phyloP scores from a whole-genome alignment of 2,888 invertebrate genomes.

The Pollenia labialis region DNA sequence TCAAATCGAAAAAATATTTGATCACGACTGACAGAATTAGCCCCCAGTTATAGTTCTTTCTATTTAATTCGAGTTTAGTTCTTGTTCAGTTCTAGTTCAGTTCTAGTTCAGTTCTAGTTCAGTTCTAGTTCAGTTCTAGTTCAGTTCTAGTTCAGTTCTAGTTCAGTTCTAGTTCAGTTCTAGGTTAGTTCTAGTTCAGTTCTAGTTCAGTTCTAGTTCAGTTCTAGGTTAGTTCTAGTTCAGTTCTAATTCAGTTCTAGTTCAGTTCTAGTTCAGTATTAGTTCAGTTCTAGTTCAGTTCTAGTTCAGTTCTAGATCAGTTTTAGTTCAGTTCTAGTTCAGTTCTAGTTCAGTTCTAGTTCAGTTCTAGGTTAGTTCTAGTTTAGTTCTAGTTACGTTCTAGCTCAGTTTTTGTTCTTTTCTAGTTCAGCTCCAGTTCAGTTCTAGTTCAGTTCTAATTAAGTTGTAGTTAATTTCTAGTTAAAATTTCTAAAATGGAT shows the following conservation, averaged over 20 bases:
- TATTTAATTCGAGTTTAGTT: too few relatives aligned
- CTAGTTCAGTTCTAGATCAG: too few relatives aligned
- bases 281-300: neutral
- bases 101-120: neutral
- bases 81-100: neutral
- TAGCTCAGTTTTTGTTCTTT: neutral
- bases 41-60: too few relatives aligned
- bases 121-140: neutral
- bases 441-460: neutral
- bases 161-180: too few relatives aligned
- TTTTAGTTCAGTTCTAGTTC: conserved; percentile 28
- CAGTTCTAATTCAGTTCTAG: neutral
- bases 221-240: neutral
- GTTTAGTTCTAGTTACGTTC: neutral
- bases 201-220: neutral
- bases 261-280: neutral
- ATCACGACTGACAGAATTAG: too few relatives aligned
- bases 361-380: neutral
- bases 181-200: neutral
- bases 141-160: neutral
- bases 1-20: too few relatives aligned
- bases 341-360: neutral
- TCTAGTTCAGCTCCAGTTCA: neutral
- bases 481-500: conserved; percentile 65
- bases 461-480: too few relatives aligned